Evolutionary conservation across 2,888 invertebrate genomes (phyloP), one percentile per base, ranked within the genome.

Genomic region (Philonicus albiceps): DNA sequence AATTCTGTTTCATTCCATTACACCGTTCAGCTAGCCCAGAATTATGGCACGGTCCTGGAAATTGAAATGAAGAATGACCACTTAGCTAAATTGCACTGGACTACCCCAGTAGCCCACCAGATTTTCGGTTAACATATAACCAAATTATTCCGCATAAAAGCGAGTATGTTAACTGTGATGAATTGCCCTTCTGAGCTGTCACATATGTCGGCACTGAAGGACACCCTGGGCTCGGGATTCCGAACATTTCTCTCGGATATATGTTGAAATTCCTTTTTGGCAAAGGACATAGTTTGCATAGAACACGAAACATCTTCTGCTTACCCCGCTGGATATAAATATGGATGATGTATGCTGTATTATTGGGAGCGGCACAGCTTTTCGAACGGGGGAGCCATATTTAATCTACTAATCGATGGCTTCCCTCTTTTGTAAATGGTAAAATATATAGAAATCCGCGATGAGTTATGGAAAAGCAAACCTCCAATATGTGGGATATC

Each of bases 51-150:
- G 64, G 13, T 19, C 19, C 19, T 53, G 64, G 53, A 13, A 90
- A 91, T 91, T 91, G 90, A 90, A 90, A 92, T 92, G 92, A 92
- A 90, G 91, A 90, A 92, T 91, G 92, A 91, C 92, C 92, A 92
- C 92, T 92, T 92, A 92, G 91, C 91, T 90, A 92, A 92, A 92
- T 92, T 92, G 91, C 91, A 37, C 27, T 40, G 73, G 30, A 7
- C 40, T 72, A 84, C 84, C 37, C 73, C 8, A 27, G 6, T 30
- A 11, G n/a, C 7, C 30, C 40, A 73, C 43, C 84, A 84, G 40
- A 73, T 72, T 84, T 73, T 73, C 84, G 84, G 30, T n/a, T 31
- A 84, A 73, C 84, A 43, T 73, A 55, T 73, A 84, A 40, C 43
- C 40, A 84, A 84, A 84, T 84, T 43, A 73, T 53, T 34, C 73